phyloP scores from a whole-genome alignment of 2,113 vertebrate species.

The Notarius quadriscutis region DNA sequence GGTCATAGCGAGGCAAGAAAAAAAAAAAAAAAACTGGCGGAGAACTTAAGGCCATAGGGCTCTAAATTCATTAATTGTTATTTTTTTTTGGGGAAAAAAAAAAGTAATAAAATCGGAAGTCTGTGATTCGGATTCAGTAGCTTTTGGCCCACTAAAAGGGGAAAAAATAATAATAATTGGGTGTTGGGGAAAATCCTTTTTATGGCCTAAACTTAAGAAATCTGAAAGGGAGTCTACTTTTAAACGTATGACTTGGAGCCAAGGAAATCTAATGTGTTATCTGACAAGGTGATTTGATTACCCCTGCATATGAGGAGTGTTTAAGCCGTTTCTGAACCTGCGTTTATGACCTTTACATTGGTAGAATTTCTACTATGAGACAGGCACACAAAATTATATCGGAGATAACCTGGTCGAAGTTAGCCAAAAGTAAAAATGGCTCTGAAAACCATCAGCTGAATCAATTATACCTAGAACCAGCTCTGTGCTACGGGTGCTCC shows the following conservation, averaged over 20 bases:
- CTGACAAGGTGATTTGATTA: not conserved
- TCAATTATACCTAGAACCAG: conserved; percentile 82
- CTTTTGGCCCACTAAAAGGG: no score
- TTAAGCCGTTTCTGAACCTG: not conserved
- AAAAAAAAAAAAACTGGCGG: no score
- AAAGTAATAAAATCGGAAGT: no score
- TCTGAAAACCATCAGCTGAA: not conserved
- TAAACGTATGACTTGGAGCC: not conserved
- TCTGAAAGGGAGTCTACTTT: not conserved
- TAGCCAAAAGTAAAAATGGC: not conserved
- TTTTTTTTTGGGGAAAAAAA: no score
- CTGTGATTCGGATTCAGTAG: no score
- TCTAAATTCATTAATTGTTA: no score
- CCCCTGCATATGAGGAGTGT: not conserved
- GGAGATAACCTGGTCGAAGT: not conserved
- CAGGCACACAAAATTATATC: not conserved
- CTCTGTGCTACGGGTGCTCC: conserved; percentile 88
- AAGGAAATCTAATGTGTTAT: not conserved
- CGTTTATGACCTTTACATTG: not conserved
- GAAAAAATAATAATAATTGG: no score
- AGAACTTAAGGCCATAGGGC: no score
- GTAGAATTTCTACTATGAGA: not conserved
- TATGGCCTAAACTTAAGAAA: no score
- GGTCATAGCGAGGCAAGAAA: no score
- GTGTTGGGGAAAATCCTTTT: no score